Percentiles rank a stretch among this genome's conserved stretches.
phyloP scores from a whole-genome alignment of 2,797 vertebrate genomes.

The Lemur catta region DNA sequence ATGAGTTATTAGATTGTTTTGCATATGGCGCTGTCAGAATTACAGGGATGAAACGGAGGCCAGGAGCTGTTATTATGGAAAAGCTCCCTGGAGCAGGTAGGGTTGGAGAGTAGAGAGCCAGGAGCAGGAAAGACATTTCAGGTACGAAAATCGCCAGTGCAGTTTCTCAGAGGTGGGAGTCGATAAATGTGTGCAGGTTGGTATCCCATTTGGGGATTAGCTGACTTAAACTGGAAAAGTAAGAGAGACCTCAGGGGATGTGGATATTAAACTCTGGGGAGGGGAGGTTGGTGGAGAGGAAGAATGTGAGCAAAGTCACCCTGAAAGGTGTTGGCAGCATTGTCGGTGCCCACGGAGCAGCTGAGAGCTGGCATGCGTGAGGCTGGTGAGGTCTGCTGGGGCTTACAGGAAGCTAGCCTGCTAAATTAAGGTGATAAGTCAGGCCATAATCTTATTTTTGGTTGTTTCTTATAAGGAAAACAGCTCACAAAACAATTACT shows the following conservation, averaged over 20 bases:
- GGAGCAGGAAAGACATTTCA: not conserved
- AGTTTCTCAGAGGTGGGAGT: not conserved
- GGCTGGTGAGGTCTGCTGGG: not conserved
- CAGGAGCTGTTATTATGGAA: not conserved
- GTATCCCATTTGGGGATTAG: not conserved
- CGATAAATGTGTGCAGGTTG: not conserved
- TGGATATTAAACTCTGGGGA: not conserved
- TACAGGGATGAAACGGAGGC: not conserved
- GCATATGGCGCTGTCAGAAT: not conserved
- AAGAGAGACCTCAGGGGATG: not conserved
- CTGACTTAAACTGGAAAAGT: not conserved
- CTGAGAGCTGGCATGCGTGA: accelerated
- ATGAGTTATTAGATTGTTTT: not conserved
- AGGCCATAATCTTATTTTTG: constrained; percentile 66
- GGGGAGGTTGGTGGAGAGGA: not conserved
- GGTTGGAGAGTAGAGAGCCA: not conserved
- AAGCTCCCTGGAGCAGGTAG: not conserved
- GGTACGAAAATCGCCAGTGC: not conserved
- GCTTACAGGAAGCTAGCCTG: constrained; percentile 35
- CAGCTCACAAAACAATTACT: constrained; percentile 64
- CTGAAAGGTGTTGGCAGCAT: constrained; percentile 17
- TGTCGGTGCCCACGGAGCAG: not conserved
- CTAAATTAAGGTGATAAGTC: constrained; percentile 66
- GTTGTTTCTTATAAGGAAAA: constrained; percentile 60
- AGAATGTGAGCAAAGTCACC: constrained; percentile 23